These are phyloP conservation scores for Drosophila mauritiana DNA, from an alignment of 1,140 invertebrate genomes.

Conservation along the genomic window DNA sequence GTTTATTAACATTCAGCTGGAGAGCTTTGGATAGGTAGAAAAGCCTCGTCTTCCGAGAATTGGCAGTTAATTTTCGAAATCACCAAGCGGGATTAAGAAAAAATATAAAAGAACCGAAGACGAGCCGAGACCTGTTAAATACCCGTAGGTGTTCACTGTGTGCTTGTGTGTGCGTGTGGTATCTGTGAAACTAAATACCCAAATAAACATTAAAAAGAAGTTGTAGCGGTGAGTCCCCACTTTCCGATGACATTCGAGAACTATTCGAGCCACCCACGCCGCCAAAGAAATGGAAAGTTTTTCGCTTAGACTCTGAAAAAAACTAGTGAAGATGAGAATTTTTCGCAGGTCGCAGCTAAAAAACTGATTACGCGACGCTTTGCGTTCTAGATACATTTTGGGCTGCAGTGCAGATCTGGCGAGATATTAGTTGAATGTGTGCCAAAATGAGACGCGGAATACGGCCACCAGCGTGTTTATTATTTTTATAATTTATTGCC, in stretches of 20 bases:
- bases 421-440: slow-evolving; percentile 54
- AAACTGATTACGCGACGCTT: slow-evolving; percentile 78
- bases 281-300: slow-evolving; percentile 76
- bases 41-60: slow-evolving; percentile 69
- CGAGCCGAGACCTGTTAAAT: slow-evolving; percentile 24
- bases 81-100: slow-evolving; percentile 36
- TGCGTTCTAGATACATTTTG: slow-evolving; percentile 72
- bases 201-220: background rate
- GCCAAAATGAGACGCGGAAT: slow-evolving; percentile 57
- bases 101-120: slow-evolving; percentile 44
- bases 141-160: slow-evolving; percentile 45
- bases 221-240: slow-evolving; percentile 9
- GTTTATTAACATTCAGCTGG: slow-evolving; percentile 75
- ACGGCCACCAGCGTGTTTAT: slow-evolving; percentile 63
- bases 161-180: slow-evolving; percentile 30
- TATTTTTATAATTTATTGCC: slow-evolving; percentile 72
- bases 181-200: slow-evolving; percentile 67
- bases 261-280: slow-evolving; percentile 55
- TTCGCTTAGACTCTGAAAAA: slow-evolving; percentile 38
- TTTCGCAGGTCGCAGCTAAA: slow-evolving; percentile 50
- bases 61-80: slow-evolving; percentile 80
- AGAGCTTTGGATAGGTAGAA: slow-evolving; percentile 39
- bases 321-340: slow-evolving; percentile 11
- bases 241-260: slow-evolving; percentile 33
- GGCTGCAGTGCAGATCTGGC: slow-evolving; percentile 49